These are phyloP conservation scores for Lampris incognitus DNA, from an alignment of 2,113 vertebrate species.

Conservation along the genomic window DNA sequence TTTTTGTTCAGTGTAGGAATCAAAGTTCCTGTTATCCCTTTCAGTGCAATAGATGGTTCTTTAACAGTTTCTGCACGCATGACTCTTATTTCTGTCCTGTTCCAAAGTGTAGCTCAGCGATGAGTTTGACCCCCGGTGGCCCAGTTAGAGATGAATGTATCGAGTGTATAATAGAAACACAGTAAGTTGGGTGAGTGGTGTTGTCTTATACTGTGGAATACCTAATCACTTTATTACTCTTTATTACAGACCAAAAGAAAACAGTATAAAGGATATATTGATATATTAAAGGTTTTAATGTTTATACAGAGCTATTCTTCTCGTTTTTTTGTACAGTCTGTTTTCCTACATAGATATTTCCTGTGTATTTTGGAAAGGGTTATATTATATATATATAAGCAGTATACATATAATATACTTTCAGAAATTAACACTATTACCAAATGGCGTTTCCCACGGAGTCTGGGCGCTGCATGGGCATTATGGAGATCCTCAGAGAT, in stretches of 20 bases:
- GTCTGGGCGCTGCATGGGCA: conserved; percentile 45
- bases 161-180: conserved; percentile 78
- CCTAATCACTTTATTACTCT: conserved; percentile 82
- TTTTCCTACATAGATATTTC: conserved; percentile 89
- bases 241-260: conserved; percentile 89
- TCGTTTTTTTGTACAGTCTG: conserved; percentile 89
- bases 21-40: background rate
- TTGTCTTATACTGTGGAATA: conserved; percentile 83
- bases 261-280: conserved; percentile 58
- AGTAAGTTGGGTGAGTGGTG: conserved; percentile 69
- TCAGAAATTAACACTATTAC: conserved; percentile 58
- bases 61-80: background rate
- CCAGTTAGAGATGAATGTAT: conserved; percentile 86
- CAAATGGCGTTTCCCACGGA: background rate
- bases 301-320: conserved; percentile 91
- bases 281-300: conserved; percentile 86
- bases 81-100: background rate
- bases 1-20: background rate
- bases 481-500: conserved; percentile 16
- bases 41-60: background rate
- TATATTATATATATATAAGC: conserved; percentile 57
- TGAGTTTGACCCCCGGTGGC: conserved; percentile 51
- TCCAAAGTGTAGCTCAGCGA: conserved; percentile 43
- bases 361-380: conserved; percentile 87
- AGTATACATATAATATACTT: conserved; percentile 70